Base-by-base conservation (phyloP, 2,888 invertebrate species). In the Hylaea fasciaria region DNA sequence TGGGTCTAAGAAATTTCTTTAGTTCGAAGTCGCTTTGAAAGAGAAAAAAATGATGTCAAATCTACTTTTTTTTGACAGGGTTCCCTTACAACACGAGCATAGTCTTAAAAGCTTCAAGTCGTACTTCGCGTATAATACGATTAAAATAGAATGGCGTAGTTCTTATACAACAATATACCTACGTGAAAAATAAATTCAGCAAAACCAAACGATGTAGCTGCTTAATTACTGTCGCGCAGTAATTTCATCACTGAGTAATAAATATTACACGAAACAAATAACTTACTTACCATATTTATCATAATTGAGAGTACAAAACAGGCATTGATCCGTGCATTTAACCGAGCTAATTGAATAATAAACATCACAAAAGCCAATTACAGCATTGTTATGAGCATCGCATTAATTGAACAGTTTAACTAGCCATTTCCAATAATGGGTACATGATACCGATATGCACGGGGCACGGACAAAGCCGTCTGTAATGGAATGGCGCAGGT, bases 401-500 rank as follows among this genome's bases (percentile, higher is more conserved):
- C 64, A 71, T 69, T 70, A 65, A 73, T 69, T 71, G 70, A 63
- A 62, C 68, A 69, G 70, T 72, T 72, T 64, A 66, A 73, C 70
- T 68, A 64, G 62, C 60, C 57, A 65, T 69, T 66, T 68, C 69
- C 65, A 69, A 70, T 70, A 69, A 70, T 68, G 57, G 66, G 39
- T 58, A 58, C 66, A 62, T 48, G 62, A 59, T 57, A 65, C 49
- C 55, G 62, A 53, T 58, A 68, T 57, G 61, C 47, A 49, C 16
- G 32, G 53, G 17, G 48, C 48, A 45, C 52, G 64, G 64, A 45
- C 44, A 51, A 51, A 55, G 51, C 51, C 40, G 46, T 60, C 62
- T 63, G 62, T 58, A 63, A 65, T 73, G 57, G 35, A 43, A 65
- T 37, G 71, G 52, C 46, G 55, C 51, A 64, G 70, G 71, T 68